Evolutionary conservation across 1,140 invertebrate species (phyloP), one percentile per base, ranked within the genome.

Genomic region (Lasioglossum albipes): DNA sequence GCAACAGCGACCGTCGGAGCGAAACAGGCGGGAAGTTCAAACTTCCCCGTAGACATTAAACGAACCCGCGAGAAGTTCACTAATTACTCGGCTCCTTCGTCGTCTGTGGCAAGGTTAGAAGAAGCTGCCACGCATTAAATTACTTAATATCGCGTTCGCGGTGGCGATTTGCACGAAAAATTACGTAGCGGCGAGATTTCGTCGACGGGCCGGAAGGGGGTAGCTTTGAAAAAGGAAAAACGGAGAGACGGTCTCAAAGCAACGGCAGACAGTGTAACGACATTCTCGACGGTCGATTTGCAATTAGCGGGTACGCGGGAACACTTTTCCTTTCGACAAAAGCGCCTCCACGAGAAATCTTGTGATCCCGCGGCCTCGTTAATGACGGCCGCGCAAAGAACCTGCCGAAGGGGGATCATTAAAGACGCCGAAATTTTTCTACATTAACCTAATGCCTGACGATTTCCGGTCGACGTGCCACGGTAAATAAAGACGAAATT

Each of bases 241-340:
- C 27, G 54, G 31, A 27, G 20, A 16, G 9, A 10, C 42, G 13
- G n/a, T 22, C 12, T 31, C 41, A 57, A 45, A 73, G 57, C 18
- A 62, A 76, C 57, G 20, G 42, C 45, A 20, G n/a, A 18, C 27
- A 36, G 69, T 69, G 49, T 76, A 66, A 67, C 72, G 64, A 76
- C 70, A 79, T 79, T 45, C 70, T 74, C 52, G 69, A 75, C 78
- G 67, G 59, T 81, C 72, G 73, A 81, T 68, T 84, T 84, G 71
- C 68, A 75, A 70, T 71, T 80, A 84, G 78, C 49, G 52, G 67
- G 52, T 54, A 57, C 59, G 49, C 22, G 59, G 54, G 45, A 64
- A 36, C n/a, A 31, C 69, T 79, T 65, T 73, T 73, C 70, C 70
- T 79, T 73, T 79, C 31, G 22, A 18, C 36, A 41, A 65, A 66